phyloP scores from a whole-genome alignment of 2,113 vertebrate genomes.

The Gnathonemus echidnorhynchus region DNA sequence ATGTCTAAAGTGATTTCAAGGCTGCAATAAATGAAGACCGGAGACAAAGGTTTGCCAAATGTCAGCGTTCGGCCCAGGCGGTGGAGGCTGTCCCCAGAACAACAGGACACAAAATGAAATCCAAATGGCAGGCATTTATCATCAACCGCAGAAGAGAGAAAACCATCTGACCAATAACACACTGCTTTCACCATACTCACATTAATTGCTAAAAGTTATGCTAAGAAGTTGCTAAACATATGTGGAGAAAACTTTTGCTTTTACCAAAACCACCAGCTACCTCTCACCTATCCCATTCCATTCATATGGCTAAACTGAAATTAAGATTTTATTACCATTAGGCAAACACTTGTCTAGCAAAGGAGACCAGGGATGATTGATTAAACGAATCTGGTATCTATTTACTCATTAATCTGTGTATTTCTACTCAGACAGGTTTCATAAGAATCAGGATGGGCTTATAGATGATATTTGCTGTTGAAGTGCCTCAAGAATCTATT shows the following conservation, averaged over 20 bases:
- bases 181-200: background rate
- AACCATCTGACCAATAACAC: background rate
- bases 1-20: background rate
- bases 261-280: background rate
- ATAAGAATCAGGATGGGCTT: background rate
- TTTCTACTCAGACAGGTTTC: background rate
- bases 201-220: background rate
- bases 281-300: background rate
- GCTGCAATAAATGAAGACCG: background rate
- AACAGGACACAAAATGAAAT: background rate
- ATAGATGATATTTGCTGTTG: background rate
- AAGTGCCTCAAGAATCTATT: background rate
- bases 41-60: background rate
- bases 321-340: background rate
- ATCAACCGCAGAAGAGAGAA: background rate
- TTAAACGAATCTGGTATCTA: background rate
- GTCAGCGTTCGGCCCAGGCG: background rate
- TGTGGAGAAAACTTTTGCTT: background rate
- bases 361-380: background rate
- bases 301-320: background rate
- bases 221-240: background rate
- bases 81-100: background rate
- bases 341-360: background rate
- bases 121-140: background rate
- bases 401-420: background rate